phyloP scores from a whole-genome alignment of 2,888 invertebrate genomes.

The Entomobrya proxima region DNA sequence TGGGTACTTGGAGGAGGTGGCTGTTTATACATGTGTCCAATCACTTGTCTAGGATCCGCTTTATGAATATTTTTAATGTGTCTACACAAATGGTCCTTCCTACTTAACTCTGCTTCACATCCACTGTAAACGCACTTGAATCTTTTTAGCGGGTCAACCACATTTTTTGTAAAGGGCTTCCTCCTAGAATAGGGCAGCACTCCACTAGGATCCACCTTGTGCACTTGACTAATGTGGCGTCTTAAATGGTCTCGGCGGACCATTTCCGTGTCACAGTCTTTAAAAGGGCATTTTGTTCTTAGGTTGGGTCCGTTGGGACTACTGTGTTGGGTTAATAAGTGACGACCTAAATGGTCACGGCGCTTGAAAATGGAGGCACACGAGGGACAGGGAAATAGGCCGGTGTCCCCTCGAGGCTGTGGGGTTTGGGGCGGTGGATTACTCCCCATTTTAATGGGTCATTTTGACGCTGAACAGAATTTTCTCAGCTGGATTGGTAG shows the following conservation, averaged over 20 bases:
- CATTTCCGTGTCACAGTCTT: slow-evolving; percentile 32
- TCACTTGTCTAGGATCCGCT: neutral
- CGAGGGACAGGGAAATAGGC: neutral
- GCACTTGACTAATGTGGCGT: slow-evolving; percentile 13
- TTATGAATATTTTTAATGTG: slow-evolving; percentile 24
- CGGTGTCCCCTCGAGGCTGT: neutral
- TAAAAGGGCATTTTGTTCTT: slow-evolving; percentile 13
- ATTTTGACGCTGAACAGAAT: no score
- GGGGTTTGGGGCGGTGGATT: no score
- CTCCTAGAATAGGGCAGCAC: neutral
- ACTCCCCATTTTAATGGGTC: no score
- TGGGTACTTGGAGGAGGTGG: neutral
- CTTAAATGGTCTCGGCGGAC: neutral
- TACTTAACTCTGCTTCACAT: neutral
- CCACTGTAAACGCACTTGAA: neutral
- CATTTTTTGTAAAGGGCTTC: neutral
- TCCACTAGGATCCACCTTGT: slow-evolving; percentile 10
- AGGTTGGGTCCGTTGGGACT: neutral
- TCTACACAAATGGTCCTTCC: slow-evolving; percentile 7
- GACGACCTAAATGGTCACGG: slow-evolving; percentile 13
- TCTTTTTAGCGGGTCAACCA: neutral
- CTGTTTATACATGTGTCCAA: neutral
- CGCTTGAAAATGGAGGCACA: neutral
- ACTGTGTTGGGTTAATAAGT: slow-evolving; percentile 6
- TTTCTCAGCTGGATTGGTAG: no score